Evolutionary conservation across 2,113 vertebrate species (phyloP), one percentile per base, ranked within the genome.

Genomic region (Ageneiosus marmoratus): DNA sequence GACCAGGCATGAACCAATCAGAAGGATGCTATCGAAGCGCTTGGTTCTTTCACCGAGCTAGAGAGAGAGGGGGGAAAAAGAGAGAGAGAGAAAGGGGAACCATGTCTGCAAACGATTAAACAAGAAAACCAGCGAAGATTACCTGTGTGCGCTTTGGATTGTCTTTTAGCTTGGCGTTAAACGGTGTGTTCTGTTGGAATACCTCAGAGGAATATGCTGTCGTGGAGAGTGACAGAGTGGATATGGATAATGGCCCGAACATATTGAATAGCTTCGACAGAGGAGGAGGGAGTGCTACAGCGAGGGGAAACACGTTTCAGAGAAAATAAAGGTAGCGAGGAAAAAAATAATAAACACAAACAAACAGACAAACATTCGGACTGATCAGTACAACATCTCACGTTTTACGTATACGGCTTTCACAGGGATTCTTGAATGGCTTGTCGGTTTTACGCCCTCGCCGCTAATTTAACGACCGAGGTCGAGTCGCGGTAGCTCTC

Each of bases 1-100:
- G 95, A 91, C 89, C 89, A 77, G 73, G 88, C 74, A 5, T 56
- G 84, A 89, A 88, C 95, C 94, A 95, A 95, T 94, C 92, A 80
- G 89, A 69, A 67, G 56, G 53, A 77, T 77, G 86, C 91, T 89
- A 87, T 82, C 87, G 89, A 88, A 93, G 89, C 81, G 89, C 91
- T 91, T 88, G 89, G 90, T 91, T 89, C 89, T 89, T 89, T 65
- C 90, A 89, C 89, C 37, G 48, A 75, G 55, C n/a, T 46, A 34
- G 69, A 58, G 22, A 69, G 29, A 63, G 24, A 48, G 53, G 90
- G 90, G 46, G 90, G 89, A 91, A 81, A 88, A 85, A 85, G 90
- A 91, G 73, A 50, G 56, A 90, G 90, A 91, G 80, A 87, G 86
- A 84, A 89, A 91, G 81, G 85, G 90, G 89, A 93, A 90, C 90